A percentile compares a stretch with the other conserved stretches of the same genome.
Evolutionary conservation across 1,140 invertebrate genomes (phyloP).

Genomic region (Drosophila mayri): DNA sequence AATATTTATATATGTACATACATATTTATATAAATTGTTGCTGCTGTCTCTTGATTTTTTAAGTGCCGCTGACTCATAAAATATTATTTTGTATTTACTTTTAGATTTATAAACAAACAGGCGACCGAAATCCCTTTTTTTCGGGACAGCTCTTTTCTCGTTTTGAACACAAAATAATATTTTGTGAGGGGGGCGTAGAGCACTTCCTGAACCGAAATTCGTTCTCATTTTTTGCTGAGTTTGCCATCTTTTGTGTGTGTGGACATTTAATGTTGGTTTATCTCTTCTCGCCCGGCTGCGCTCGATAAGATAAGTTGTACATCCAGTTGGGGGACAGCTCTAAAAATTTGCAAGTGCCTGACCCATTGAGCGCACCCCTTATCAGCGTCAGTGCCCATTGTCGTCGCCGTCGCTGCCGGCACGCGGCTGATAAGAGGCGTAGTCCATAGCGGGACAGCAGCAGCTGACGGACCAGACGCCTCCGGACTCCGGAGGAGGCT

Average conservation of each 20-base stretch:
- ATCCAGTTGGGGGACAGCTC: slow-evolving; percentile 22
- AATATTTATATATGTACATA: slow-evolving; percentile 26
- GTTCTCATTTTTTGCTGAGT: slow-evolving; percentile 17
- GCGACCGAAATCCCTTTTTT: slow-evolving; percentile 2
- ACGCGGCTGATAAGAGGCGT: slow-evolving; percentile 68
- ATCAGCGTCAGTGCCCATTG: slow-evolving; percentile 41
- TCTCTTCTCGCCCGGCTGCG: slow-evolving; percentile 19
- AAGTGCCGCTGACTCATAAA: slow-evolving; percentile 46
- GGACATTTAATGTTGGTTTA: slow-evolving; percentile 24
- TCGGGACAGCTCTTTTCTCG: neutral
- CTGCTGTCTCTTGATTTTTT: slow-evolving; percentile 29
- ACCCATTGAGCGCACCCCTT: slow-evolving; percentile 54
- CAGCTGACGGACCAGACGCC: slow-evolving; percentile 53
- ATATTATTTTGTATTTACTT: slow-evolving; percentile 21
- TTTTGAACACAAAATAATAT: neutral
- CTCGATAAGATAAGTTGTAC: slow-evolving; percentile 43
- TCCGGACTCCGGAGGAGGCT: slow-evolving; percentile 34
- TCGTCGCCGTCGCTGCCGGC: slow-evolving; percentile 43
- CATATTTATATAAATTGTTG: slow-evolving; percentile 26
- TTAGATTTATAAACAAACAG: slow-evolving; percentile 5
- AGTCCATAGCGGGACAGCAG: slow-evolving; percentile 18
- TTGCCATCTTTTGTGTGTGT: slow-evolving; percentile 31
- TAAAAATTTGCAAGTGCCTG: slow-evolving; percentile 59
- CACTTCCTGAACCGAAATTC: slow-evolving; percentile 39
- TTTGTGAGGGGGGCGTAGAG: slow-evolving; percentile 27